Conservation (phyloP, 2,888 invertebrate genomes). For the Cerceris rybyensis region DNA sequence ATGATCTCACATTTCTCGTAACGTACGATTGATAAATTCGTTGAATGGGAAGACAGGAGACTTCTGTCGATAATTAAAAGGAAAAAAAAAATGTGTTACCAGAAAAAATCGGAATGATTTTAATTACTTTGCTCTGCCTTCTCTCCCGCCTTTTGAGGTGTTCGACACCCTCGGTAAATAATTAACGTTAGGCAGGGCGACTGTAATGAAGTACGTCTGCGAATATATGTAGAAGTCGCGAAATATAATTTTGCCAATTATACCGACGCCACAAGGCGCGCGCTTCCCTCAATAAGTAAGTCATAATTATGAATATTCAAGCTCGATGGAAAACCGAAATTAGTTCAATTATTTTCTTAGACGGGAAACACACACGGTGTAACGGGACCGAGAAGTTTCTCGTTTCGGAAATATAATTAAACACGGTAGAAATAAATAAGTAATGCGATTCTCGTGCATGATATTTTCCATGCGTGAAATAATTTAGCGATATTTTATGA, state of each 20-base stretch:
- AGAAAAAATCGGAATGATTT: neutral
- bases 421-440: too few relatives aligned
- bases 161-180: neutral
- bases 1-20: too few relatives aligned
- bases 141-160: neutral
- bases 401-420: too few relatives aligned
- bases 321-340: neutral
- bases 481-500: too few relatives aligned
- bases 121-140: neutral
- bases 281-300: constrained; percentile 1
- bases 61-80: neutral
- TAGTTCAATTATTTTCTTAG: constrained; percentile 7
- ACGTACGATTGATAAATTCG: too few relatives aligned
- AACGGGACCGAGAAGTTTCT: neutral
- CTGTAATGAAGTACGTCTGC: neutral
- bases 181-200: neutral
- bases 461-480: too few relatives aligned
- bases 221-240: neutral
- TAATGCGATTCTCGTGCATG: too few relatives aligned
- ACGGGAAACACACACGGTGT: neutral
- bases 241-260: constrained; percentile 7
- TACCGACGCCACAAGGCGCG: neutral
- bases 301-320: constrained; percentile 17
- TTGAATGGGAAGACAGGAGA: too few relatives aligned
- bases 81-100: neutral